A percentile compares a stretch with the other conserved stretches of the same genome.
Evolutionary conservation across 2,888 invertebrate genomes (phyloP).

Genomic region (Papilio gigon): DNA sequence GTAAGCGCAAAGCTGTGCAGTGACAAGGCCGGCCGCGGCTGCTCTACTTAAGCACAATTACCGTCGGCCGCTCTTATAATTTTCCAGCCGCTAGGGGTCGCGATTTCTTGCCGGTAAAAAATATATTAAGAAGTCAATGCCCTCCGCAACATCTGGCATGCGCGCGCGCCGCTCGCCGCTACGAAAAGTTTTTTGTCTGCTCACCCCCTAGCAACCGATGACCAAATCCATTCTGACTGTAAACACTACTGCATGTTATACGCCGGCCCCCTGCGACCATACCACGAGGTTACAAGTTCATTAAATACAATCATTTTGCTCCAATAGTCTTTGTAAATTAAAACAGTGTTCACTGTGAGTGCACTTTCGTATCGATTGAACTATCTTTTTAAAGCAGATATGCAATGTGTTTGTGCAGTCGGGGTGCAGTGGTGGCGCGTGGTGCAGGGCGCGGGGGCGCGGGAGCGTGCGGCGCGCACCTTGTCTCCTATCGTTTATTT

Average conservation of each 20-base stretch:
- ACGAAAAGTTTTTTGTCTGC: constrained; percentile 55
- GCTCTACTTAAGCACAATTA: constrained; percentile 65
- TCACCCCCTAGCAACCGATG: constrained; percentile 59
- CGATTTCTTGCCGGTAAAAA: constrained; percentile 61
- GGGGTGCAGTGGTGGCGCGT: too few relatives aligned
- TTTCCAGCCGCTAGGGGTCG: constrained; percentile 74
- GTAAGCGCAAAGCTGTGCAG: neutral
- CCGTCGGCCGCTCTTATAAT: constrained; percentile 59
- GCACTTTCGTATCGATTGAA: too few relatives aligned
- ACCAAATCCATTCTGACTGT: constrained; percentile 43
- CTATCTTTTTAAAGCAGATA: neutral
- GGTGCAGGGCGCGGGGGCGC: too few relatives aligned
- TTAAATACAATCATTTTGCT: neutral
- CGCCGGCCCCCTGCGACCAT: neutral
- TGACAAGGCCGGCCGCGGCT: constrained; percentile 54
- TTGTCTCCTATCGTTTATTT: constrained; percentile 77
- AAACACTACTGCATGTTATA: constrained; percentile 17
- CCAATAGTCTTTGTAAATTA: too few relatives aligned
- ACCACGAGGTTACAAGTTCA: neutral
- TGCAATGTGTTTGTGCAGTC: neutral
- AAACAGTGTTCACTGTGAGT: too few relatives aligned
- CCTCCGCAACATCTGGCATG: constrained; percentile 73
- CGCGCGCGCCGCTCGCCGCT: constrained; percentile 57
- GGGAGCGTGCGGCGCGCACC: constrained; percentile 69
- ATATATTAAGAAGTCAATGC: constrained; percentile 74